Evolutionary conservation across 2,113 vertebrate species (phyloP).

Genomic region (Laticauda laticaudata): DNA sequence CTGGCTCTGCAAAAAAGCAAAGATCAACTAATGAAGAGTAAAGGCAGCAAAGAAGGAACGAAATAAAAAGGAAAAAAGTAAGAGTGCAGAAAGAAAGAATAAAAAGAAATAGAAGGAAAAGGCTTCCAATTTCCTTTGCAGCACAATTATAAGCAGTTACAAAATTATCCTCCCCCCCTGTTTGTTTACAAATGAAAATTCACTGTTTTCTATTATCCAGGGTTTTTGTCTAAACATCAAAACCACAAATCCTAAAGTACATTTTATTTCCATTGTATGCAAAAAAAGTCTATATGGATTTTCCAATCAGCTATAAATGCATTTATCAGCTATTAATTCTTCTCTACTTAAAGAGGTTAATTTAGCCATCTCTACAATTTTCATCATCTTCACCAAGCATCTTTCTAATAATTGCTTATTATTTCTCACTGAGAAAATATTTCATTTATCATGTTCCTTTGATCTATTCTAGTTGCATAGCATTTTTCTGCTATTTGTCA

Average conservation of each 20-base stretch:
- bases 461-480: not conserved
- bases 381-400: not conserved
- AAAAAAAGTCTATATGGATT: not conserved
- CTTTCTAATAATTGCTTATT: not conserved
- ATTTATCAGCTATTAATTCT: not conserved
- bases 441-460: not conserved
- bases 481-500: not conserved
- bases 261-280: not conserved
- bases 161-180: not conserved
- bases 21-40: not conserved
- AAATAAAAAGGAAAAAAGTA: not conserved
- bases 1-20: not conserved
- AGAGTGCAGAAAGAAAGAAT: not conserved
- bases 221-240: not conserved
- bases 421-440: not conserved
- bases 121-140: not conserved
- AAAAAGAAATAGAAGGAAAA: not conserved
- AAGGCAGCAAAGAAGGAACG: not conserved
- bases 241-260: not conserved
- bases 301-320: not conserved
- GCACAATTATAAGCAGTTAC: not conserved
- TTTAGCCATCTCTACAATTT: not conserved
- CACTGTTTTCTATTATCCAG: not conserved
- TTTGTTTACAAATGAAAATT: not conserved
- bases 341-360: not conserved